phyloP scores from a whole-genome alignment of 2,113 vertebrate genomes.

The Gadus chalcogrammus region DNA sequence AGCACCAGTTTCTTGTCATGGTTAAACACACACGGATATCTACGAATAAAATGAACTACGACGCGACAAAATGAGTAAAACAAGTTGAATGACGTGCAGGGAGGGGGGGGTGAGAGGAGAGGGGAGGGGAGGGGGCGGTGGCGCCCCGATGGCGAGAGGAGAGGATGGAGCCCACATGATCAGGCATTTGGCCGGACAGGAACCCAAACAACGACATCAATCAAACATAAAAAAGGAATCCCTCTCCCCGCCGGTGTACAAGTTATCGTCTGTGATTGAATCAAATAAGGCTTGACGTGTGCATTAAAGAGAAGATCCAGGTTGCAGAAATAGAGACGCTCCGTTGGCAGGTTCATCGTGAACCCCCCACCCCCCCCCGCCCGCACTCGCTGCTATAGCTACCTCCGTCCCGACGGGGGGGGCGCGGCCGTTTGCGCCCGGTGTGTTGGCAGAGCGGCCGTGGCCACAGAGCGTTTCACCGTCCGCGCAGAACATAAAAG shows the following conservation, averaged over 20 bases:
- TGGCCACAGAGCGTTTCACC: background rate
- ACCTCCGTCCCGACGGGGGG: slow-evolving; percentile 2
- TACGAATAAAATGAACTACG: slow-evolving; percentile 31
- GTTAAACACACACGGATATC: slow-evolving; percentile 1
- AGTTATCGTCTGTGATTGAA: slow-evolving; percentile 43
- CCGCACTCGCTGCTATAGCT: background rate
- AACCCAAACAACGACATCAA: slow-evolving; percentile 13
- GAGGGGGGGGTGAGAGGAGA: slow-evolving; percentile 19
- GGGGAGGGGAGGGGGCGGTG: too few species aligned
- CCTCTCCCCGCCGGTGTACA: slow-evolving; percentile 26
- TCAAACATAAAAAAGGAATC: slow-evolving; percentile 32
- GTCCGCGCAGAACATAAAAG: slow-evolving; percentile 16
- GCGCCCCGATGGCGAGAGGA: too few species aligned
- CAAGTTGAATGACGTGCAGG: slow-evolving; percentile 24
- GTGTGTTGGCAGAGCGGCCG: background rate
- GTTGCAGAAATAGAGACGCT: slow-evolving; percentile 9
- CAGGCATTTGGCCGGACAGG: slow-evolving; percentile 8
- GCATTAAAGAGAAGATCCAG: slow-evolving; percentile 36
- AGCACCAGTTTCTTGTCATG: slow-evolving; percentile 62
- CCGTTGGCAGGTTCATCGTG: background rate
- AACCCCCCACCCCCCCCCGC: background rate
- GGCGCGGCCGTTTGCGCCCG: background rate
- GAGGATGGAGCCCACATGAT: slow-evolving; percentile 51
- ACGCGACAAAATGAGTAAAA: slow-evolving; percentile 34
- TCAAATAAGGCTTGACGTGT: slow-evolving; percentile 64